Percentiles rank a stretch among this genome's conserved stretches.
Conservation (phyloP, 2,113 vertebrate genomes). For the Archocentrus centrarchus region DNA sequence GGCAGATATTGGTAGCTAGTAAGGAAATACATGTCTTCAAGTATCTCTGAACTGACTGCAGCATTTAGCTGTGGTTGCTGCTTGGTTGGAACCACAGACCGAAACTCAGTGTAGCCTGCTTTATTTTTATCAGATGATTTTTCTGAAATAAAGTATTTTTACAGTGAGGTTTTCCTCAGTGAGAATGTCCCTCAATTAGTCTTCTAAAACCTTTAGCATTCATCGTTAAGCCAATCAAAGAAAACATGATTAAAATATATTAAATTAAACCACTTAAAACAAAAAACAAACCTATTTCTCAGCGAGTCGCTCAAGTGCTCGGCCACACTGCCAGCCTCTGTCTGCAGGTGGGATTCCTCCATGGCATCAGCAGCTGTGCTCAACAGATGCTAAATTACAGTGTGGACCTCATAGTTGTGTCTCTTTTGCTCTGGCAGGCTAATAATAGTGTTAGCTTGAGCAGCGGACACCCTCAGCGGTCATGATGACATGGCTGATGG, state of each 20-base stretch:
- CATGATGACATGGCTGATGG: slow-evolving; percentile 37
- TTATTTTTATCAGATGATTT: slow-evolving; percentile 23
- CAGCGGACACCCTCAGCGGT: slow-evolving; percentile 52
- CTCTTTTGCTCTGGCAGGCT: slow-evolving; percentile 65
- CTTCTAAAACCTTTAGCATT: not conserved
- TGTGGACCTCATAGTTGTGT: slow-evolving; percentile 57
- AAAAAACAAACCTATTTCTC: not conserved
- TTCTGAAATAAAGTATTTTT: not conserved
- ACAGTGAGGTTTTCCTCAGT: not conserved
- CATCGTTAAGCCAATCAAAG: not conserved
- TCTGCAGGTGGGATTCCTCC: slow-evolving; percentile 62
- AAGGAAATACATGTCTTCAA: slow-evolving; percentile 13
- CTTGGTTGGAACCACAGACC: slow-evolving; percentile 27
- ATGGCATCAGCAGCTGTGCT: slow-evolving; percentile 65
- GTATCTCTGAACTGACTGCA: not conserved
- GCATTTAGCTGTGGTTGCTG: not conserved
- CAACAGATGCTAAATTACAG: slow-evolving; percentile 81
- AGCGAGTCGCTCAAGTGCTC: not conserved
- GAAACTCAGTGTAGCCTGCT: not conserved
- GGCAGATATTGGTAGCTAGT: not conserved
- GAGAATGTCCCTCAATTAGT: not conserved
- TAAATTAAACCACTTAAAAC: not conserved
- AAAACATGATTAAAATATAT: not conserved
- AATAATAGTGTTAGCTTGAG: slow-evolving; percentile 71
- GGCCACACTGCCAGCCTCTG: not conserved